Base-by-base conservation (phyloP, 1,140 invertebrate genomes). In the Chironomus striatipennis region DNA sequence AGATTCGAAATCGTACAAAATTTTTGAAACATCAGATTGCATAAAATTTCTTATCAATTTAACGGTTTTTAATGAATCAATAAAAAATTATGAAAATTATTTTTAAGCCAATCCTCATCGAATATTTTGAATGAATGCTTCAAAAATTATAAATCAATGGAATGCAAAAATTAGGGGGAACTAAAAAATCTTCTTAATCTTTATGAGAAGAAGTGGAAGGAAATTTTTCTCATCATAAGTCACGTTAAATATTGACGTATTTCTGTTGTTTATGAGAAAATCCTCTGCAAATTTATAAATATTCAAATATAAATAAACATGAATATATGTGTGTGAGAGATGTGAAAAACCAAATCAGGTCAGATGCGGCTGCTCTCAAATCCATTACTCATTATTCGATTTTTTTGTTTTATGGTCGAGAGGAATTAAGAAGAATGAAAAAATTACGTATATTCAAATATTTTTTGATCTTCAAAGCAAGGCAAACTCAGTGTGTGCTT, bases 221-320 rank as follows among this genome's bases (percentile, higher is more conserved):
- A 57, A 57, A 15, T 57, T 57, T 57, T 34, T 34, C 24, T 34
- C 24, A 34, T 34, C 24, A 34, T 12, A 57, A 57, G 47, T 57
- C 47, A 57, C 47, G 47, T n/a, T 57, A 57, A 57, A 57, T 57
- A 57, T 57, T 57, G 47, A 57, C 47, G 47, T 57, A 57, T 57
- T 57, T 57, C n/a, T 5, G 12, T 57, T 47, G 8, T 57, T 57
- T 57, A n/a, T 57, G 47, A 57, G 12, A 57, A 57, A 57, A 57
- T 12, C 12, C n/a, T 57, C 47, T 57, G 47, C 47, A 57, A n/a
- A 57, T n/a, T 57, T 57, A n/a, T n/a, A 57, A 57, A n/a, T 57
- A 57, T 57, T 57, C 47, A 57, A 57, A 12, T 57, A 57, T 57
- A 57, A 57, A 57, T 57, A 57, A 57, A 57, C 47, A n/a, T n/a